Percentiles rank a stretch among this genome's conserved stretches.
phyloP scores from a whole-genome alignment of 2,888 invertebrate species.

The Monoplex corrugatus region DNA sequence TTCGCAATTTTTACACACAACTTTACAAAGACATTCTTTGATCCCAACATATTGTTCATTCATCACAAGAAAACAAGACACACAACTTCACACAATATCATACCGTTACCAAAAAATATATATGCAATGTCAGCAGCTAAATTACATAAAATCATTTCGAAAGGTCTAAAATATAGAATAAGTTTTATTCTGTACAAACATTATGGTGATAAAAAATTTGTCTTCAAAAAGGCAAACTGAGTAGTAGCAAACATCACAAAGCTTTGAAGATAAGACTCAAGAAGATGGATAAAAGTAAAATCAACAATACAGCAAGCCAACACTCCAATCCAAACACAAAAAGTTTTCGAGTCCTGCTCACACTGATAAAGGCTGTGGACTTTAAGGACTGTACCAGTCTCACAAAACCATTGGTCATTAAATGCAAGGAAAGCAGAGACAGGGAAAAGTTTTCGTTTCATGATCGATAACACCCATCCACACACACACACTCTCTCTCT shows the following conservation, averaged over 20 bases:
- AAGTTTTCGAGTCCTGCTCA: neutral
- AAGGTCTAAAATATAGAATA: conserved; percentile 9
- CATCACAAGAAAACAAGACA: neutral
- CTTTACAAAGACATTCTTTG: neutral
- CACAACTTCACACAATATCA: neutral
- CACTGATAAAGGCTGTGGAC: neutral
- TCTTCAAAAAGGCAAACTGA: conserved; percentile 42
- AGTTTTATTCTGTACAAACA: conserved; percentile 31
- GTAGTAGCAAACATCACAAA: conserved; percentile 46
- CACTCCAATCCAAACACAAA: conserved; percentile 3
- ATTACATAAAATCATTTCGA: conserved; percentile 27
- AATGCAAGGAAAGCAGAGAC: neutral
- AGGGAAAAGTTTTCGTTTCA: neutral
- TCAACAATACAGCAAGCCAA: conserved; percentile 31
- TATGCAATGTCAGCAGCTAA: conserved; percentile 31
- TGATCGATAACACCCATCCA: conserved; percentile 18
- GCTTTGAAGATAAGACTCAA: neutral
- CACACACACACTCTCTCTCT: neutral
- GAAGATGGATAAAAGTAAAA: neutral
- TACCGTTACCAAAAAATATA: conserved; percentile 6
- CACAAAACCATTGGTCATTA: neutral
- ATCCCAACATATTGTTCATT: neutral
- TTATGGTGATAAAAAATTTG: conserved; percentile 25
- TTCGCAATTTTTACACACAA: conserved; percentile 10
- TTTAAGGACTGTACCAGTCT: neutral